These are phyloP conservation scores for Chrysaora quinquecirrha DNA, from an alignment of 30 jellyfish, hydroid and myxozoan species.

Conservation along the genomic window DNA sequence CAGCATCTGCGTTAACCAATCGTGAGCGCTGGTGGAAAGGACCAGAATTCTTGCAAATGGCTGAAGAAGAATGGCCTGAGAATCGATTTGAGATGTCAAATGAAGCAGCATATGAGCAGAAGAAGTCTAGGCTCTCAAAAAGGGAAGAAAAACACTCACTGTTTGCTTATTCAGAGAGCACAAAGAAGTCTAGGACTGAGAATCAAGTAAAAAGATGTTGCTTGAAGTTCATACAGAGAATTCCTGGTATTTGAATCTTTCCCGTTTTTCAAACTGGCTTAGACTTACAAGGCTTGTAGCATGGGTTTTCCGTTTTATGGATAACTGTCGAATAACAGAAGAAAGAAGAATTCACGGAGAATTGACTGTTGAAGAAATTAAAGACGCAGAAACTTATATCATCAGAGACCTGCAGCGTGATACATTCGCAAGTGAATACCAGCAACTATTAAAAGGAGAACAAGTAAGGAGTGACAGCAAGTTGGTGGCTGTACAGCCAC, in stretches of 20 bases:
- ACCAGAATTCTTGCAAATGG: constrained; percentile 23
- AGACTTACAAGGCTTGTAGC: constrained; percentile 25
- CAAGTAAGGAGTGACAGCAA: constrained; percentile 6
- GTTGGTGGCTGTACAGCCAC: not conserved
- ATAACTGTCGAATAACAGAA: constrained; percentile 11
- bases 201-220: not conserved
- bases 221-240: not conserved
- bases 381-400: constrained; percentile 9
- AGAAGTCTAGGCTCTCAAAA: not conserved
- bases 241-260: constrained; percentile 12
- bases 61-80: constrained; percentile 46
- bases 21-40: constrained; percentile 52
- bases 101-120: not conserved
- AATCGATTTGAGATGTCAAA: not conserved
- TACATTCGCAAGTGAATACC: constrained; percentile 16
- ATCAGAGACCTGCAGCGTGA: constrained; percentile 24
- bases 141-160: not conserved
- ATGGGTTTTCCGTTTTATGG: no score
- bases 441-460: constrained; percentile 14
- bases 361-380: constrained; percentile 21
- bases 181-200: not conserved
- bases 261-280: constrained; percentile 29
- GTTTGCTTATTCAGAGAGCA: not conserved
- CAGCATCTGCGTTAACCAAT: constrained; percentile 8
- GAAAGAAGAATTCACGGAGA: constrained; percentile 15